Evolutionary conservation across 2,888 invertebrate species (phyloP), one percentile per base, ranked within the genome.

Genomic region (Boloria euphrosyne): DNA sequence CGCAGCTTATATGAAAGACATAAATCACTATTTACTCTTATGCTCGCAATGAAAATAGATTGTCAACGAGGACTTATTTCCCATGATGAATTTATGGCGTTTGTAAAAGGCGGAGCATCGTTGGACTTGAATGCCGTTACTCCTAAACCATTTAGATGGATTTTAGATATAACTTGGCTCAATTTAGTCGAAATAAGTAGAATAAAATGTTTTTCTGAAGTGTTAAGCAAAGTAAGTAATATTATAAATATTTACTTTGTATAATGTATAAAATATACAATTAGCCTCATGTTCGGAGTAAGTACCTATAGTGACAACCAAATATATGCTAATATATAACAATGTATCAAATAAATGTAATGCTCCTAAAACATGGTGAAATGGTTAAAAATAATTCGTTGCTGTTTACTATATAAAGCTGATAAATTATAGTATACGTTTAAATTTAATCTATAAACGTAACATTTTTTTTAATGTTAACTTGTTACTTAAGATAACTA

Each of bases 81-180:
- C 0, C 97, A 97, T 76, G 96, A 97, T 54, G 98, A 99, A 86
- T 99, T 99, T 83, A 96, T 97, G 94, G 96, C 97, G 0, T 98
- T 99, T 76, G 98, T 99, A 66, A 99, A 99, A 91, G 98, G 98
- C 46, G 98, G 98, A 0, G 98, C 98, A 13, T 98, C 98, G 0
- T 86, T 98, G 67, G 98, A 98, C 84, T 89, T 98, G 62, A 98
- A 98, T 85, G 97, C 98, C 3, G 98, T 98, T 0, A 93, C 95
- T 2, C 97, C 98, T 0, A 98, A 98, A 86, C 98, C 98, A 0
- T 98, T 97, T 79, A 95, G 95, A 76, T 99, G 98, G 98, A 97
- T 99, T 77, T 92, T 98, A 62, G 98, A 98, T 78, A 97, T 98
- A 71, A 98, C 98, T 0, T 99, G 98, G 98, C 86, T 98, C 49